These are phyloP conservation scores for Cassiopea andromeda DNA, from an alignment of 30 jellyfish, hydroid and myxozoan species.

Conservation along the genomic window DNA sequence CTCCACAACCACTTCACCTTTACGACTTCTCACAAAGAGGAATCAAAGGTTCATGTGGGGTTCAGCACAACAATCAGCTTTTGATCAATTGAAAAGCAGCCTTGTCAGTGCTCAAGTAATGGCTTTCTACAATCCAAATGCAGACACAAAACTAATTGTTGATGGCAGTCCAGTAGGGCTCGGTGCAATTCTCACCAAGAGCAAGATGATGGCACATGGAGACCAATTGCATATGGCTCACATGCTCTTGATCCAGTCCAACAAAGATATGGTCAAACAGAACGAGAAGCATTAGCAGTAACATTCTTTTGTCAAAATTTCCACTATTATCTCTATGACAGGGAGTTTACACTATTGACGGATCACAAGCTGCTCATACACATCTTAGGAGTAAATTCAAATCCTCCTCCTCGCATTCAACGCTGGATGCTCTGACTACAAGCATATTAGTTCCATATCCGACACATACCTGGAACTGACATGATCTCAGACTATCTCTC, in stretches of 20 bases:
- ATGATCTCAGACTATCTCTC: conserved; percentile 37
- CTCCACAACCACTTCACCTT: conserved; percentile 10
- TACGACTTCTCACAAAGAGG: not conserved
- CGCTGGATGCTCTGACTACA: conserved; percentile 36
- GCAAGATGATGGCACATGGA: conserved; percentile 24
- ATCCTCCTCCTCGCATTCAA: conserved; percentile 67
- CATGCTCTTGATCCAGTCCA: conserved; percentile 38
- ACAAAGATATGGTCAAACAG: conserved; percentile 55
- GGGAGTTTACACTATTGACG: conserved; percentile 32
- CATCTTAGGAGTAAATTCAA: conserved; percentile 3
- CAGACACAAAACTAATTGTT: conserved; percentile 25
- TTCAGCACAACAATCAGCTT: conserved; percentile 28
- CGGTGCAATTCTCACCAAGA: conserved; percentile 54
- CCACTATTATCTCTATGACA: conserved; percentile 39
- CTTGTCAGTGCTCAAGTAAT: conserved; percentile 16
- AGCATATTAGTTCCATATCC: conserved; percentile 33
- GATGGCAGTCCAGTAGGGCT: conserved; percentile 68
- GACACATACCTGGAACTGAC: conserved; percentile 35
- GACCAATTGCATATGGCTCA: conserved; percentile 41
- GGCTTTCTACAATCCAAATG: conserved; percentile 52
- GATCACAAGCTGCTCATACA: conserved; percentile 57
- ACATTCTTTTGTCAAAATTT: conserved; percentile 39
- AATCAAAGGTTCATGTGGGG: conserved; percentile 10
- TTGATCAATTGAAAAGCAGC: conserved; percentile 11
- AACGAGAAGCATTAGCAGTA: conserved; percentile 53